These are phyloP conservation scores for Alectoris magna DNA, from an alignment of 2,797 vertebrate genomes.

Conservation along the genomic window DNA sequence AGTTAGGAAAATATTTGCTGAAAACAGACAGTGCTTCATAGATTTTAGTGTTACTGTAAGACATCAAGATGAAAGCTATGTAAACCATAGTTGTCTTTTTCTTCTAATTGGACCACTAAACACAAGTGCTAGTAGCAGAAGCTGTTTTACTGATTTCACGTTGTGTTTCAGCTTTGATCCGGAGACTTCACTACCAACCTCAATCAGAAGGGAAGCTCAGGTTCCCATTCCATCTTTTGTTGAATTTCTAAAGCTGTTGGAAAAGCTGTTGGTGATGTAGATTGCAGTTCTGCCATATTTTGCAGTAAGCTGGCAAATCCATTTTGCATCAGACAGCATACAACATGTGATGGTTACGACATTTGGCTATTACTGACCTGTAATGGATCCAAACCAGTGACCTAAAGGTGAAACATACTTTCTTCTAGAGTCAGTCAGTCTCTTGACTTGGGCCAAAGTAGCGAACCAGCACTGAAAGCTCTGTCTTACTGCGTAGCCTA, in stretches of 20 bases:
- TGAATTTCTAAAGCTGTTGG: background rate
- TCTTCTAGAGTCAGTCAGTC: background rate
- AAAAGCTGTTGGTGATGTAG: background rate
- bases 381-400: background rate
- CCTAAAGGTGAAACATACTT: background rate
- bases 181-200: background rate
- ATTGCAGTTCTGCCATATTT: background rate
- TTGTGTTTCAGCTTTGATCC: background rate
- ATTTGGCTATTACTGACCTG: background rate
- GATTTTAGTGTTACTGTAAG: background rate
- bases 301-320: background rate
- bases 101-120: background rate
- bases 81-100: background rate
- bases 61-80: background rate
- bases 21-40: background rate
- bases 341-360: background rate
- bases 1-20: conserved; percentile 37
- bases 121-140: background rate
- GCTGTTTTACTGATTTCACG: background rate
- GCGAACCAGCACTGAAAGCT: background rate
- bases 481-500: background rate
- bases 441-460: background rate
- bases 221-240: background rate
- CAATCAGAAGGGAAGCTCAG: background rate
- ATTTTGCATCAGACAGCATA: background rate